Evolutionary conservation across 2,113 vertebrate species (phyloP), one percentile per base, ranked within the genome.

Genomic region (Psephotus haematonotus): DNA sequence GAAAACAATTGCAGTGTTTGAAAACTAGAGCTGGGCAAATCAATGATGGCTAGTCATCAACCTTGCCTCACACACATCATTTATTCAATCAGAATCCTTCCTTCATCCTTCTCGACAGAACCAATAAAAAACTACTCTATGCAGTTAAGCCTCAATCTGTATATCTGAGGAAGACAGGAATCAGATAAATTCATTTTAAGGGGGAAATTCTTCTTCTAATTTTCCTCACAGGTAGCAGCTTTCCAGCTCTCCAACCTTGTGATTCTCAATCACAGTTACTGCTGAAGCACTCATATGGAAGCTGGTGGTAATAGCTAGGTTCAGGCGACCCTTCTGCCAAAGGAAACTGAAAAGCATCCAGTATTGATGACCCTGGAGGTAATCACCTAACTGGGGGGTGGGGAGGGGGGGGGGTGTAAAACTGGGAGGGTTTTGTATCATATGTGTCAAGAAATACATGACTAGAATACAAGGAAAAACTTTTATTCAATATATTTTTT

Each of bases 1-100:
- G 94, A 96, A 95, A 82, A 82, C 87, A 95, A 97, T 85, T 94
- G 90, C 72, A 88, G 72, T 69, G 90, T 94, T 93, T 96, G 92
- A 86, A 94, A 95, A 93, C 80, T 41, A 82, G 75, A 96, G 69
- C 72, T 69, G 77, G 65, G 57, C 44, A 95, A 95, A 96, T 91
- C 95, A 94, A 94, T 94, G 93, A 95, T 76, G 92, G 69, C 72
- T 88, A 75, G 64, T 92, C 85, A 71, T 88, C 91, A 93, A 35
- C 83, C 83, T 76, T 82, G 60, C 63, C 86, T 94, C 93, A 95
- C 60, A 90, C 88, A 94, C 65, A 88, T 95, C 90, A 84, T 57
- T 97, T 96, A 92, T 94, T 95, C 86, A 91, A 91, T 96, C 92
- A 96, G 77, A 95, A 90, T 55, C 72, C 78, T 90, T 85, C 62